phyloP scores from a whole-genome alignment of 1,140 invertebrate species.

The Ditylenchus dipsaci region DNA sequence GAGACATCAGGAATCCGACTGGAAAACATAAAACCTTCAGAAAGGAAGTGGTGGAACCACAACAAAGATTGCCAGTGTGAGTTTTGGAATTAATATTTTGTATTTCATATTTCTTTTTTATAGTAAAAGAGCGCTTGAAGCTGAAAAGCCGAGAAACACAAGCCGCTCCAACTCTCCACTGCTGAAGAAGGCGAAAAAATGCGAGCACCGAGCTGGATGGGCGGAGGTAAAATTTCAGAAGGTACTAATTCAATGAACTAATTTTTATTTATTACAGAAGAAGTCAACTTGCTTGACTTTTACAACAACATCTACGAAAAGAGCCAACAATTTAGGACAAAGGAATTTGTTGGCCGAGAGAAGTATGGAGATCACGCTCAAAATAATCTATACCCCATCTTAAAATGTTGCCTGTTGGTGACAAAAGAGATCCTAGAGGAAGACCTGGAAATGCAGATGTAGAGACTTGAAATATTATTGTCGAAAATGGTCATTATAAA shows the following conservation, averaged over 20 bases:
- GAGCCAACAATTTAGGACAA: slow-evolving; percentile 11
- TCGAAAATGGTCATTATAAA: too few species aligned
- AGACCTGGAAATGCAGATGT: too few species aligned
- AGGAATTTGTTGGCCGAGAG: slow-evolving; percentile 18
- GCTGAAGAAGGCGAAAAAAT: not conserved
- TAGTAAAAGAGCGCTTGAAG: not conserved
- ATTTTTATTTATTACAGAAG: not conserved
- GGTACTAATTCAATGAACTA: not conserved
- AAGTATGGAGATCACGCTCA: slow-evolving; percentile 24
- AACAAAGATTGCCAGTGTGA: not conserved
- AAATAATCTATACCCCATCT: slow-evolving; percentile 12
- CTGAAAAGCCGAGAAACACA: not conserved
- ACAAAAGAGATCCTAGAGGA: too few species aligned
- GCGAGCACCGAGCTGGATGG: too few species aligned
- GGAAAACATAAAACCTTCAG: not conserved
- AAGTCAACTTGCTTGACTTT: slow-evolving; percentile 4
- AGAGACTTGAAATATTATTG: too few species aligned
- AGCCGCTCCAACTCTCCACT: not conserved
- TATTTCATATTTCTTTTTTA: not conserved
- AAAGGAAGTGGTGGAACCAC: not conserved
- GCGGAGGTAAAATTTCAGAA: too few species aligned
- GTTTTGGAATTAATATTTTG: not conserved
- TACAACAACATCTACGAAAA: not conserved
- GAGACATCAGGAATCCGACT: slow-evolving; percentile 7
- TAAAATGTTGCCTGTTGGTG: slow-evolving; percentile 15